phyloP scores from a whole-genome alignment of 2,797 vertebrate species.

The Melanotaenia boesemani region DNA sequence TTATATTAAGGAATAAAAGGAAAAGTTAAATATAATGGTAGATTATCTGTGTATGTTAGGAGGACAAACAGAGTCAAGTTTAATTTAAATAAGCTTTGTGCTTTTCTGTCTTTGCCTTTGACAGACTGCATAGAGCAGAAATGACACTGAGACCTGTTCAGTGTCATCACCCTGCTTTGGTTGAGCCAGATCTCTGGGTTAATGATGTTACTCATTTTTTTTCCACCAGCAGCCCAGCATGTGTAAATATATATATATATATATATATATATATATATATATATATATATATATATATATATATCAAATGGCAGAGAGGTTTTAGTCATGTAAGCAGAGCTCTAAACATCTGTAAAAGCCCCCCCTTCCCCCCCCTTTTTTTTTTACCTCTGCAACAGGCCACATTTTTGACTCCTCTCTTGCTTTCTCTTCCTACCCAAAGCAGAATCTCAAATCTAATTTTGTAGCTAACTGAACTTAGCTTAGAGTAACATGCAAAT shows the following conservation, averaged over 20 bases:
- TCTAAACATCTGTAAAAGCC: constrained; percentile 39
- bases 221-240: constrained; percentile 13
- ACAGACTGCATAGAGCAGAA: background rate
- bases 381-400: constrained; percentile 24
- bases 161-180: constrained; percentile 32
- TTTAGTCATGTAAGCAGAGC: constrained; percentile 19
- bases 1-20: background rate
- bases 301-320: constrained; percentile 6
- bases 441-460: constrained; percentile 14
- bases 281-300: background rate
- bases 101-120: constrained; percentile 11
- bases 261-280: too few relatives aligned
- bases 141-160: constrained; percentile 25
- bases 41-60: background rate
- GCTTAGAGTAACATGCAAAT: too few relatives aligned
- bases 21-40: background rate
- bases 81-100: background rate
- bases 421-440: background rate
- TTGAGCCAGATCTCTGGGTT: constrained; percentile 26
- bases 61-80: background rate
- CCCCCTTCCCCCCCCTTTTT: background rate
- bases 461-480: background rate
- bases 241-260: background rate
- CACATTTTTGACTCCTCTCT: constrained; percentile 17
- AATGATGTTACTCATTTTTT: constrained; percentile 42